These are phyloP conservation scores for Neosilurus mollespiculum DNA, from an alignment of 2,797 vertebrate species.

Conservation along the genomic window DNA sequence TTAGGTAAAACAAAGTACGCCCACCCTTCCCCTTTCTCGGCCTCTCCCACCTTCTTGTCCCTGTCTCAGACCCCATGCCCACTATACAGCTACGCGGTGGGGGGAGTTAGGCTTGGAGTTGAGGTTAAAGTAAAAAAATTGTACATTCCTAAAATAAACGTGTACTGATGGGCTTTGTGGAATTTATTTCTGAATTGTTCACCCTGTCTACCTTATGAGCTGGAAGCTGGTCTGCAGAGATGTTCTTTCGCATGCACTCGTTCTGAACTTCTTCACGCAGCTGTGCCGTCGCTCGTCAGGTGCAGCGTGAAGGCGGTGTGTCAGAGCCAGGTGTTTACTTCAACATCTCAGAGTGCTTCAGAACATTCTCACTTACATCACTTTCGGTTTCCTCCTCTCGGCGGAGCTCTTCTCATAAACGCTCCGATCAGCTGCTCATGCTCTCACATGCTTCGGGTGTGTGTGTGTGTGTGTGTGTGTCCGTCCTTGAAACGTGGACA, in stretches of 20 bases:
- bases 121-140: background rate
- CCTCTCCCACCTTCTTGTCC: too few species aligned
- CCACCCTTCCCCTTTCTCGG: too few species aligned
- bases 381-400: slow-evolving; percentile 17
- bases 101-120: too few species aligned
- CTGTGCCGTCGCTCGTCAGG: background rate
- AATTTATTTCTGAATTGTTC: too few species aligned
- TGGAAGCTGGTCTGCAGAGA: too few species aligned
- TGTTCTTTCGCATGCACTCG: background rate
- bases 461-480: background rate
- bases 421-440: background rate
- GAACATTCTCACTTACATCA: background rate
- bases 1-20: too few species aligned
- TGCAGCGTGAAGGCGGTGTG: background rate
- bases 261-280: background rate
- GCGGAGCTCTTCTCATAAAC: background rate
- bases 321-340: background rate
- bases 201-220: too few species aligned
- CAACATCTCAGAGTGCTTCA: background rate
- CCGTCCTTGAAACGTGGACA: background rate
- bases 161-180: background rate
- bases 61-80: too few species aligned
- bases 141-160: background rate
- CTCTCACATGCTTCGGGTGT: slow-evolving; percentile 18
- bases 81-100: too few species aligned